phyloP scores from a whole-genome alignment of 2,888 invertebrate species.

The Omphaloscelis lunosa region DNA sequence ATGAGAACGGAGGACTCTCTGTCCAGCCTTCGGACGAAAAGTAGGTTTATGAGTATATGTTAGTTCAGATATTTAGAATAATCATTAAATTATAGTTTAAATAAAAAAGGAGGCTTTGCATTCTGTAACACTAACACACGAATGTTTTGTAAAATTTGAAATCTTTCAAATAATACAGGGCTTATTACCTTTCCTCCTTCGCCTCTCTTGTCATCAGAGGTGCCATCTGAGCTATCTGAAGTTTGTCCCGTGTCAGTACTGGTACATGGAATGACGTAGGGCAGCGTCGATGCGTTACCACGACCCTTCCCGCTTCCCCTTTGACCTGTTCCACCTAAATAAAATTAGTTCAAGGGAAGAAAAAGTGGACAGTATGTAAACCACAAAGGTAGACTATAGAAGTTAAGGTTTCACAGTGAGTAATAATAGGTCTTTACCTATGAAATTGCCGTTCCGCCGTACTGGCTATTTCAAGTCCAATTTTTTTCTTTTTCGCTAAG shows the following conservation, averaged over 20 bases:
- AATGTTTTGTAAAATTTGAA: slow-evolving; percentile 41
- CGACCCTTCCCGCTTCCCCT: slow-evolving; percentile 87
- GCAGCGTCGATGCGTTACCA: slow-evolving; percentile 83
- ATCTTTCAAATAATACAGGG: not conserved
- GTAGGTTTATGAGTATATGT: slow-evolving; percentile 69
- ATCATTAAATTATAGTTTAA: slow-evolving; percentile 46
- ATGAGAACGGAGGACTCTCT: slow-evolving; percentile 90
- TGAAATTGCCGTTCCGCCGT: too few relatives aligned
- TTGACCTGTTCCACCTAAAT: slow-evolving; percentile 75
- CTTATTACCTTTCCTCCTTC: slow-evolving; percentile 85
- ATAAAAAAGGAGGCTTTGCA: slow-evolving; percentile 48
- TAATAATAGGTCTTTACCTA: too few relatives aligned
- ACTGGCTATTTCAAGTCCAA: too few relatives aligned
- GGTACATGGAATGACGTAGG: slow-evolving; percentile 88
- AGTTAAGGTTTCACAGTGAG: not conserved
- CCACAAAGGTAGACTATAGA: not conserved
- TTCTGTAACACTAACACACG: slow-evolving; percentile 55
- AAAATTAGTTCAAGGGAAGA: slow-evolving; percentile 44
- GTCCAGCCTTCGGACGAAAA: slow-evolving; percentile 83
- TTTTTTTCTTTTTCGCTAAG: too few relatives aligned
- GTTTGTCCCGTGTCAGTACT: slow-evolving; percentile 85
- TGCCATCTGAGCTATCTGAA: slow-evolving; percentile 87
- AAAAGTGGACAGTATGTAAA: not conserved
- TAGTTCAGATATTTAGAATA: slow-evolving; percentile 63
- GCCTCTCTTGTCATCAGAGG: slow-evolving; percentile 82